Evolutionary conservation across 2,113 vertebrate genomes (phyloP).

Genomic region (Varanus komodoensis): DNA sequence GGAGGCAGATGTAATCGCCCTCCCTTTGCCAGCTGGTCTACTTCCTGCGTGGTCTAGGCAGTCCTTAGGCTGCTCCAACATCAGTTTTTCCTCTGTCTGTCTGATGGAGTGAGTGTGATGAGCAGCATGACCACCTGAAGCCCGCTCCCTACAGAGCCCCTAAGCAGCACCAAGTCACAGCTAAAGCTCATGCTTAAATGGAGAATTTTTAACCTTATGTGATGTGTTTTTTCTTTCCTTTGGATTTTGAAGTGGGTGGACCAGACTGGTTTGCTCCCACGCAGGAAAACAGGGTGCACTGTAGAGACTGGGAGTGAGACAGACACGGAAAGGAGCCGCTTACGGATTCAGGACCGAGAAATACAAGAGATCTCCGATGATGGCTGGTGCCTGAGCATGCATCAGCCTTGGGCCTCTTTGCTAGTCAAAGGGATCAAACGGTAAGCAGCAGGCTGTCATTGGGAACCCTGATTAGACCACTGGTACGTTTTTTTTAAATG

Average conservation of each 20-base stretch:
- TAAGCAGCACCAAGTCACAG: background rate
- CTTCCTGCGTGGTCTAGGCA: background rate
- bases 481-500: background rate
- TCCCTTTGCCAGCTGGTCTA: no score
- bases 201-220: conserved; percentile 23
- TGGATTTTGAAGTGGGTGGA: conserved; percentile 87
- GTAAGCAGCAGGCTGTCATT: conserved; percentile 64
- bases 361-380: conserved; percentile 94
- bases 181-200: background rate
- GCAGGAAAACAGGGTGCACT: conserved; percentile 60
- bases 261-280: conserved; percentile 69
- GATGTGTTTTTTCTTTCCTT: background rate
- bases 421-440: conserved; percentile 93
- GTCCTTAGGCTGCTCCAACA: background rate
- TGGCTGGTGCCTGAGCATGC: conserved; percentile 97
- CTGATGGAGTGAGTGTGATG: background rate
- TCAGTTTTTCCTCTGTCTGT: background rate
- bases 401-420: conserved; percentile 97
- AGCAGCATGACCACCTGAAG: background rate
- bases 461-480: no score
- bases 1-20: background rate
- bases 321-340: conserved; percentile 71
- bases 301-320: conserved; percentile 16
- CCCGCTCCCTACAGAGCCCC: background rate
- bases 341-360: conserved; percentile 93